Conservation (phyloP, 2,113 vertebrate species). For the Polyodon spathula region DNA sequence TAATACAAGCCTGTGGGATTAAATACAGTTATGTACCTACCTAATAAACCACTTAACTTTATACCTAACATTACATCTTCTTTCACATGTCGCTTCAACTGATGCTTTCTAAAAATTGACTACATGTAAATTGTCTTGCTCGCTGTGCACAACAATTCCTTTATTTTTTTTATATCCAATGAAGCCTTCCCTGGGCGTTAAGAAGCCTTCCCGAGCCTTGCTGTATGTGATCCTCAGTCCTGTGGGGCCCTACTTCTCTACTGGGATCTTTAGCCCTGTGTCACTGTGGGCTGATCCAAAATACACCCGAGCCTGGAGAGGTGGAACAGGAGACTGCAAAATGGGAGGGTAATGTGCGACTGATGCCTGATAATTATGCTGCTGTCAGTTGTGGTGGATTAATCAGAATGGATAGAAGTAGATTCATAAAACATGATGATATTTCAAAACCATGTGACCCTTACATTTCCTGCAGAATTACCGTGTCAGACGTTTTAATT, state of each 20-base stretch:
- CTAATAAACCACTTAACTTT: no score
- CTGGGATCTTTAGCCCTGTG: constrained; percentile 51
- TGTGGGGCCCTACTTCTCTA: constrained; percentile 73
- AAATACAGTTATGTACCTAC: no score
- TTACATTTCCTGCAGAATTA: background rate
- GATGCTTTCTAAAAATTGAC: background rate
- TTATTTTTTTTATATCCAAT: constrained; percentile 12
- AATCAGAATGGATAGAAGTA: no score
- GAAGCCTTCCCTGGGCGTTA: constrained; percentile 70
- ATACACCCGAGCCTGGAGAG: constrained; percentile 77
- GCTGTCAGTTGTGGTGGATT: no score
- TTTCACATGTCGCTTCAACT: no score
- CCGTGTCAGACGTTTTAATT: background rate
- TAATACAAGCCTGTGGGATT: no score
- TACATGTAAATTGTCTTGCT: background rate
- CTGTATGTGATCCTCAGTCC: constrained; percentile 77
- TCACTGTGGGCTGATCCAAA: constrained; percentile 81
- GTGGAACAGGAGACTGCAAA: constrained; percentile 84
- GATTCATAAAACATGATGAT: no score
- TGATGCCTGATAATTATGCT: no score
- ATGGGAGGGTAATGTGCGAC: constrained; percentile 70
- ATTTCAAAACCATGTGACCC: background rate
- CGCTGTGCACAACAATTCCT: background rate
- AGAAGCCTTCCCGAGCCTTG: constrained; percentile 62
- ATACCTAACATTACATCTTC: no score